phyloP scores from a whole-genome alignment of 2,113 vertebrate genomes.

The Ardeotis arabs region DNA sequence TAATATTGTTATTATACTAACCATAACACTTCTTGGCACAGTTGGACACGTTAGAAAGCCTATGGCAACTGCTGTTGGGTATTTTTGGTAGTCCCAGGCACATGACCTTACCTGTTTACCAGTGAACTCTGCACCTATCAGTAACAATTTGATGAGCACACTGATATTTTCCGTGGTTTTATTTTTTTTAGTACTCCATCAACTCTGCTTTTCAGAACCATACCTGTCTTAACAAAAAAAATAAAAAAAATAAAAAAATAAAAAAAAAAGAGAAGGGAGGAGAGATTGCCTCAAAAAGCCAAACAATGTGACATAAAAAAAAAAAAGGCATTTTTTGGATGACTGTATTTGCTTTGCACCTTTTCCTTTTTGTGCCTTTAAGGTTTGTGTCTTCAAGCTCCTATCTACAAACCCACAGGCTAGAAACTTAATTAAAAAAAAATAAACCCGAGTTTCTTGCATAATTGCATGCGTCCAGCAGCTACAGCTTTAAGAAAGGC shows the following conservation, averaged over 20 bases:
- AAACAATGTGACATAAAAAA: background rate
- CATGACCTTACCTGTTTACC: background rate
- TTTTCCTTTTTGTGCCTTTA: background rate
- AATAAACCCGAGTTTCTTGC: background rate
- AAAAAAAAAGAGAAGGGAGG: no score
- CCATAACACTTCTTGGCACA: background rate
- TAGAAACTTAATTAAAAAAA: constrained; percentile 9
- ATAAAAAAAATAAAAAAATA: background rate
- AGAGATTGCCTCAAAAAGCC: background rate
- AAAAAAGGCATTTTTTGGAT: background rate
- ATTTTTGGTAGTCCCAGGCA: background rate
- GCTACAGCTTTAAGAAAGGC: constrained; percentile 31
- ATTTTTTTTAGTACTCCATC: background rate
- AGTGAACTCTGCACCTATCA: background rate
- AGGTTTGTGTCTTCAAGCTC: background rate
- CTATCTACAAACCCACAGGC: background rate
- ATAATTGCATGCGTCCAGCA: background rate
- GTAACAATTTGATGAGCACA: background rate
- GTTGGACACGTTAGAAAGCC: background rate
- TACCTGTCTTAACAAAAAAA: background rate
- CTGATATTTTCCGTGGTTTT: background rate
- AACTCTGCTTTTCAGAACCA: background rate
- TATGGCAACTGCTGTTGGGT: background rate
- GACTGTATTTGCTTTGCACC: background rate
- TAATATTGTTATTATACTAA: background rate